Evolutionary conservation across 1,140 invertebrate species (phyloP).

Genomic region (Drosophila kikkawai): DNA sequence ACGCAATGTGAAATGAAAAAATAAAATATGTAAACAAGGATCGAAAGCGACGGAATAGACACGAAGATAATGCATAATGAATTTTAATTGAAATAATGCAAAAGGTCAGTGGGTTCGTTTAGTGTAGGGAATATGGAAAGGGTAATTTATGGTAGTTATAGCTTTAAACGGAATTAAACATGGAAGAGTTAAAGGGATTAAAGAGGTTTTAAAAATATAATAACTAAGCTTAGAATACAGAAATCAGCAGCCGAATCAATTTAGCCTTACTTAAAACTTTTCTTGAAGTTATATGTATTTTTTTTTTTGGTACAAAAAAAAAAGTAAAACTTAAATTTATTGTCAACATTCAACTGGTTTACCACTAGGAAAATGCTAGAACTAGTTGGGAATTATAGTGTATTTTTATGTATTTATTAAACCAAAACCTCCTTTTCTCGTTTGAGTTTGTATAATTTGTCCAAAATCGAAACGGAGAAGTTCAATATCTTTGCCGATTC

Average conservation of each 20-base stretch:
- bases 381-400: too few species aligned
- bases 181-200: neutral
- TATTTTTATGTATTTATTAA: too few species aligned
- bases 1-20: conserved; percentile 32
- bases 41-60: conserved; percentile 45
- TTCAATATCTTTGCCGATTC: conserved; percentile 1
- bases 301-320: too few species aligned
- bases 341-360: too few species aligned
- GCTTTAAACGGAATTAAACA: neutral
- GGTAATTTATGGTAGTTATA: too few species aligned
- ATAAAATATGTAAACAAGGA: conserved; percentile 55
- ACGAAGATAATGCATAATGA: conserved; percentile 40
- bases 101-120: conserved; percentile 40
- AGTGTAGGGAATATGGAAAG: neutral
- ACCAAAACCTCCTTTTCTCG: too few species aligned
- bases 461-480: conserved; percentile 5
- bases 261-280: too few species aligned
- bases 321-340: too few species aligned
- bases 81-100: conserved; percentile 43
- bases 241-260: too few species aligned
- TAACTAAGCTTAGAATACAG: too few species aligned
- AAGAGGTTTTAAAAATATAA: neutral
- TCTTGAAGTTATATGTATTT: too few species aligned
- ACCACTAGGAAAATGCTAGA: too few species aligned
- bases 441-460: conserved; percentile 1